Evolutionary conservation across 2,797 vertebrate species (phyloP).

Genomic region (Cetoscarus ocellatus): DNA sequence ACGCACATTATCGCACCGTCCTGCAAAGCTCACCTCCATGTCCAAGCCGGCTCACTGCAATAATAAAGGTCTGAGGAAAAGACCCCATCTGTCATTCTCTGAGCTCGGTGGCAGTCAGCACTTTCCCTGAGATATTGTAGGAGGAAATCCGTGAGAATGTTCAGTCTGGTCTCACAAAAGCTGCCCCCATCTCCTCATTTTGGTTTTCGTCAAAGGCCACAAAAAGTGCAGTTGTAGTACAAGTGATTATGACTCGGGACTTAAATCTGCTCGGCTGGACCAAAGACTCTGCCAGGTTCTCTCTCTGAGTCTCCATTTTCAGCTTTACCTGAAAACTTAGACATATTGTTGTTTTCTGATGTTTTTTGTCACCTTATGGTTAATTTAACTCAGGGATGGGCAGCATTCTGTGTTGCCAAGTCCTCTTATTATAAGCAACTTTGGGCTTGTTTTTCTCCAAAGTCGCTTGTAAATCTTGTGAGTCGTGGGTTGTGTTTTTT

Average conservation of each 20-base stretch:
- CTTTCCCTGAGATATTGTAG: constrained; percentile 42
- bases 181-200: constrained; percentile 54
- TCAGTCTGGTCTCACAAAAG: constrained; percentile 33
- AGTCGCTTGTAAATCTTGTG: too few relatives aligned
- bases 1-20: constrained; percentile 51
- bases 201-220: constrained; percentile 52
- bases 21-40: constrained; percentile 42
- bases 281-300: neutral
- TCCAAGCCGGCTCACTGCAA: constrained; percentile 66
- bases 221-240: constrained; percentile 53
- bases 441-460: too few relatives aligned
- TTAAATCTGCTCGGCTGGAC: constrained; percentile 23
- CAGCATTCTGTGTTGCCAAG: too few relatives aligned
- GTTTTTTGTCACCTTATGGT: too few relatives aligned
- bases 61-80: constrained; percentile 69
- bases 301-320: too few relatives aligned
- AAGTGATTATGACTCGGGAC: constrained; percentile 40
- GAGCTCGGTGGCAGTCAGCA: constrained; percentile 56
- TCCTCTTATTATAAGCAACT: too few relatives aligned
- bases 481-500: too few relatives aligned
- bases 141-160: constrained; percentile 35
- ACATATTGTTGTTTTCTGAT: too few relatives aligned
- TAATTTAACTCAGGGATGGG: too few relatives aligned
- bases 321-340: too few relatives aligned
- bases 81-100: constrained; percentile 48